Base-by-base conservation (phyloP, 2,888 invertebrate genomes). In the Mylabris sibirica region DNA sequence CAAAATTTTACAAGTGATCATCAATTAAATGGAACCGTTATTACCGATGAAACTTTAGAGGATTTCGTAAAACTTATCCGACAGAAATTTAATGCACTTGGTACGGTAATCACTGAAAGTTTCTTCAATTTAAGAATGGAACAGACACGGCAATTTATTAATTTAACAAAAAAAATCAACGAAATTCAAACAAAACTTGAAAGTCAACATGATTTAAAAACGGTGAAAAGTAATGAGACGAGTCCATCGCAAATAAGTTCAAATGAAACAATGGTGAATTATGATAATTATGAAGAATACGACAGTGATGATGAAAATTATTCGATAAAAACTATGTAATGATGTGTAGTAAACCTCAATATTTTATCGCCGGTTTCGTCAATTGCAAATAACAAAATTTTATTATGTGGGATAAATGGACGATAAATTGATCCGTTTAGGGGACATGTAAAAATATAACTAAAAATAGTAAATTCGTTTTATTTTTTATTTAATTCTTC, bases 361-460 rank as follows among this genome's bases (percentile, higher is more conserved):
- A 11, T 44, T 44, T 44, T 44, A 44, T 49, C 0, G 49, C 5
- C 30, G 30, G 8, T 20, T 49, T 49, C 20, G 2, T 17, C 2
- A 20, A 49, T 49, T 44, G 5, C 44, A n/a, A 44, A 44, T 44
- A 44, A n/a, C 44, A 49, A 49, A 49, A 49, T 49, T 49, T 20
- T 49, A 49, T 49, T 49, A 49, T 3, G 8, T 49, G 2, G 2
- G 20, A 22, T 44, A 49, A 49, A 49, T 20, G 9, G 11, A 49
- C 9, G 20, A 20, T 20, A 49, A 49, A 8, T 20, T 49, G 44
- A 17, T 4, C 44, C 20, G 20, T 0, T 11, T 44, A 12, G 38
- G 2, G n/a, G 6, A n/a, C 3, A 5, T n/a, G 5, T 44, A n/a
- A 8, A 44, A n/a, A 41, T 41, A 41, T 3, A 44, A 6, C n/a